A percentile compares a stretch with the other conserved stretches of the same genome.
phyloP scores from a whole-genome alignment of 2,888 invertebrate genomes.

The Temnothorax unifasciatus region DNA sequence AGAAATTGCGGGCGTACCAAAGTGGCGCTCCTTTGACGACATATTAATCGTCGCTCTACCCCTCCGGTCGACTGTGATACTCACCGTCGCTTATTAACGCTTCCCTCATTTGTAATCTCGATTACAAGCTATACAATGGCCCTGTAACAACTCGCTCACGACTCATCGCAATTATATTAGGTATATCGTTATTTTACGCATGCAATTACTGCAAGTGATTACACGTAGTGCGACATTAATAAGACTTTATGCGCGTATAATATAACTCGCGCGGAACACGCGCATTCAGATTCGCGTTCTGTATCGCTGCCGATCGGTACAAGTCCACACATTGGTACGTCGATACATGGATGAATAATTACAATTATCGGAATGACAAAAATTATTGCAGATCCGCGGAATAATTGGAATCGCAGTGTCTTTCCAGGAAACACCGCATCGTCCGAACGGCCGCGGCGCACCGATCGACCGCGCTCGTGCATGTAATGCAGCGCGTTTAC shows the following conservation, averaged over 20 bases:
- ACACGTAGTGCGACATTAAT: conserved; percentile 21
- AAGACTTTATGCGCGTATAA: conserved; percentile 14
- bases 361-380: conserved; percentile 12
- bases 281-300: not conserved
- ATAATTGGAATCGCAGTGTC: conserved; percentile 21
- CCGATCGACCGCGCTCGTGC: conserved; percentile 18
- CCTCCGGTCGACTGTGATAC: not conserved
- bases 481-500: conserved; percentile 46
- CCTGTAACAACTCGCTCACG: not conserved
- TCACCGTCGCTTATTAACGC: conserved; percentile 43
- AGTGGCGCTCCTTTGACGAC: conserved; percentile 77
- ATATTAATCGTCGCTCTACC: conserved; percentile 79
- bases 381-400: conserved; percentile 21
- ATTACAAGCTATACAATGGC: not conserved
- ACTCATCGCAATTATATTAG: conserved; percentile 26
- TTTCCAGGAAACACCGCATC: conserved; percentile 12
- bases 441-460: not conserved
- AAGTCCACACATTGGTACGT: not conserved
- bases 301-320: not conserved
- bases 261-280: not conserved
- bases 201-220: conserved; percentile 22
- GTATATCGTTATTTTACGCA: conserved; percentile 27
- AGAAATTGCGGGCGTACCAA: conserved; percentile 71
- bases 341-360: not conserved
- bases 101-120: conserved; percentile 45